phyloP scores from a whole-genome alignment of 2,797 vertebrate species.

The Crenichthys baileyi region DNA sequence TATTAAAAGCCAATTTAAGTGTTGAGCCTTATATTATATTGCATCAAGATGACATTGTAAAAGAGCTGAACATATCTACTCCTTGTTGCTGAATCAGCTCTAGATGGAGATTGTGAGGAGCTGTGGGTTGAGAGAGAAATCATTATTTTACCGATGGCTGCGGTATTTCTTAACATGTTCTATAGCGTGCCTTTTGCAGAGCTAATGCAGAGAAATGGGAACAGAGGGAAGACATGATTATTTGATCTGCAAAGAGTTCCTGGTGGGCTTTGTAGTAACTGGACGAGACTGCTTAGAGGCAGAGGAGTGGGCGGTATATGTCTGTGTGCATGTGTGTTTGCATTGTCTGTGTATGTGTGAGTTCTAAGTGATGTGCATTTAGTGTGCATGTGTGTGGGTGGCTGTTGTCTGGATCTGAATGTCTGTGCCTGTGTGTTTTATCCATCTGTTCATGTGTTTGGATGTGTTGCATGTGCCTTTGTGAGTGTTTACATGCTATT shows the following conservation, averaged over 20 bases:
- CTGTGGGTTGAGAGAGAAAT: slow-evolving; percentile 59
- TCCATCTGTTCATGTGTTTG: slow-evolving; percentile 60
- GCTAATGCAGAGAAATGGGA: slow-evolving; percentile 73
- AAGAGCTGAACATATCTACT: slow-evolving; percentile 41
- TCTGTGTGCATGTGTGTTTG: slow-evolving; percentile 34
- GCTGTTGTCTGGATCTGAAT: slow-evolving; percentile 48
- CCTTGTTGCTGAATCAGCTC: slow-evolving; percentile 54
- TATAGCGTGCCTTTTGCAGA: slow-evolving; percentile 63
- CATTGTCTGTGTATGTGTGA: slow-evolving; percentile 14
- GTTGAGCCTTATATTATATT: slow-evolving; percentile 30
- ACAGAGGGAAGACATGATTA: slow-evolving; percentile 77
- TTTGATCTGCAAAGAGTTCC: slow-evolving; percentile 77
- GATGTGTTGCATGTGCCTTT: slow-evolving; percentile 37
- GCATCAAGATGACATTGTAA: slow-evolving; percentile 38
- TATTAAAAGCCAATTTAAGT: slow-evolving; percentile 34
- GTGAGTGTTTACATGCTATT: slow-evolving; percentile 25
- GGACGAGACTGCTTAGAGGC: slow-evolving; percentile 66
- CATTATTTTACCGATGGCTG: slow-evolving; percentile 73
- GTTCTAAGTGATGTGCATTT: slow-evolving; percentile 29
- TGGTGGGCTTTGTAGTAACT: slow-evolving; percentile 71
- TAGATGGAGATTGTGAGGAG: slow-evolving; percentile 67
- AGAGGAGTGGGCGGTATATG: slow-evolving; percentile 54
- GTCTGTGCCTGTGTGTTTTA: slow-evolving; percentile 20
- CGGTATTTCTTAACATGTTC: slow-evolving; percentile 61
- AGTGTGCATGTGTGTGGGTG: slow-evolving; percentile 43